These are phyloP conservation scores for Puffinus mauretanicus DNA, from an alignment of 2,113 vertebrate species.

Conservation along the genomic window DNA sequence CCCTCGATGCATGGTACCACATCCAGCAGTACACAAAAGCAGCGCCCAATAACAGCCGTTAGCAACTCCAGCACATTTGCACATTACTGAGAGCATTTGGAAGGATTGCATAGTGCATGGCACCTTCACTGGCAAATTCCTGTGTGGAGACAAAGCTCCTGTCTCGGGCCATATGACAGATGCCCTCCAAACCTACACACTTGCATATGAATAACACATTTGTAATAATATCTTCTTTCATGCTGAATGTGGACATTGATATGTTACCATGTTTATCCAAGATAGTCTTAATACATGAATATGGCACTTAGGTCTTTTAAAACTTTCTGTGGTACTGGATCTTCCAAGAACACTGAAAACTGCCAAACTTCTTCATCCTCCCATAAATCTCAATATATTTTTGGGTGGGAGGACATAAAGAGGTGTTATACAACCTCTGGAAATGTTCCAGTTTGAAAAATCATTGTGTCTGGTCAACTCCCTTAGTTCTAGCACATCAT, in stretches of 20 bases:
- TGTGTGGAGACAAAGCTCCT: neutral
- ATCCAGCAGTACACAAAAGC: neutral
- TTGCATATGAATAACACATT: neutral
- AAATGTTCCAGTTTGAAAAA: conserved; percentile 16
- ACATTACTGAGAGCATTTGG: neutral
- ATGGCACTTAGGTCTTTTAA: neutral
- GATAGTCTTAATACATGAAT: neutral
- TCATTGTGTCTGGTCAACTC: neutral
- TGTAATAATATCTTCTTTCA: neutral
- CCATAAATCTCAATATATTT: conserved; percentile 4
- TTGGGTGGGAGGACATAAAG: neutral
- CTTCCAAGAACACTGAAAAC: neutral
- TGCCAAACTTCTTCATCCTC: neutral
- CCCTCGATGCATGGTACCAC: fast-evolving
- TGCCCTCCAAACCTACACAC: neutral
- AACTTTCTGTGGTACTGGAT: neutral
- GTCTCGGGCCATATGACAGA: neutral
- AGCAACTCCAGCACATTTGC: neutral
- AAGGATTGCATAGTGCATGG: neutral
- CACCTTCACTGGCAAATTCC: neutral
- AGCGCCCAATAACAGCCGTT: fast-evolving
- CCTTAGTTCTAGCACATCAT: neutral
- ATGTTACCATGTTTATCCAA: neutral
- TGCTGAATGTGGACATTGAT: neutral
- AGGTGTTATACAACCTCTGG: conserved; percentile 25